These are phyloP conservation scores for Tupiocoris notatus DNA, from an alignment of 2,888 invertebrate genomes.

Conservation along the genomic window DNA sequence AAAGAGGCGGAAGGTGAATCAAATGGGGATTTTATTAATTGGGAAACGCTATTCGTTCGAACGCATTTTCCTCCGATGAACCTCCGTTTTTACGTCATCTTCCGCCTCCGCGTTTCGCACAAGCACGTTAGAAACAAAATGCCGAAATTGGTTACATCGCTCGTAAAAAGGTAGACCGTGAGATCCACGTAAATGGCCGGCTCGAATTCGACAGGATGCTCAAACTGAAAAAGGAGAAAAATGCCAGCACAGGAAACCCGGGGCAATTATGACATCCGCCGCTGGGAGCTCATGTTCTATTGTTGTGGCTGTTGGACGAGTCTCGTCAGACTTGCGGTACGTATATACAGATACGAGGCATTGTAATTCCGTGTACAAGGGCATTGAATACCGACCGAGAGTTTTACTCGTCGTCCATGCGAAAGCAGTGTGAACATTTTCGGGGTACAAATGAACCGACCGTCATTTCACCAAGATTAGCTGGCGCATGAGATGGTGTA, in stretches of 20 bases:
- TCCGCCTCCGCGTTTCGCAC: no score
- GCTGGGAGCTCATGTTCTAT: constrained; percentile 26
- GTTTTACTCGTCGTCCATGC: neutral
- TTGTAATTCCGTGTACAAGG: neutral
- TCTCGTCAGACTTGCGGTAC: neutral
- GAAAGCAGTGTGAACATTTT: neutral
- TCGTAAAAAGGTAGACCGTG: no score
- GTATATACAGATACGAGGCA: neutral
- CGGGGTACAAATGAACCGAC: neutral
- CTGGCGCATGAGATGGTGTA: no score
- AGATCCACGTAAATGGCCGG: neutral
- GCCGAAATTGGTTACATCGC: no score
- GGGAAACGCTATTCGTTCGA: no score
- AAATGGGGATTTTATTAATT: no score
- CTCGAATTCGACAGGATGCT: neutral
- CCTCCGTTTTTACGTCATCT: no score
- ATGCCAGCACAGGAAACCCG: constrained; percentile 2
- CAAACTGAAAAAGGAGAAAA: neutral
- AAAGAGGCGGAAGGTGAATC: no score
- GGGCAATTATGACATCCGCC: constrained; percentile 28
- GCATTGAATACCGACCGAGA: neutral
- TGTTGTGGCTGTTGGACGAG: constrained; percentile 2
- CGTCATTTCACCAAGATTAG: no score
- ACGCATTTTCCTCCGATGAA: no score
- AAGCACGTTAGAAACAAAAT: no score